Conservation (phyloP, 2,797 vertebrate species). For the Mus spretus region DNA sequence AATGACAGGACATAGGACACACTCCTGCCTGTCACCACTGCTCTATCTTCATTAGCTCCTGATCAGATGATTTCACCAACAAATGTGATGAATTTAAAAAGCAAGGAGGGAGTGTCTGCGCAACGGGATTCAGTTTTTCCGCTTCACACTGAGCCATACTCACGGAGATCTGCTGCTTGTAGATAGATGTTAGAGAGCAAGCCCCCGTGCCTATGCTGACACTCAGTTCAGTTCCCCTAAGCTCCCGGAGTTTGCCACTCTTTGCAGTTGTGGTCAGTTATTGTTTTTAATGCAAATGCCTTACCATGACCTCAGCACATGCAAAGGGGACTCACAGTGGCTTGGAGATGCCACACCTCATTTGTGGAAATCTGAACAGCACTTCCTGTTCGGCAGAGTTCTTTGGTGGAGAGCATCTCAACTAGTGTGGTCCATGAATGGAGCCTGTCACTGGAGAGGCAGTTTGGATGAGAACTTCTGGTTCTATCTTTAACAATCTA, state of each 20-base stretch:
- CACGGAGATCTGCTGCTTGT: background rate
- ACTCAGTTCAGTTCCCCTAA: constrained; percentile 11
- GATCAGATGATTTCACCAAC: background rate
- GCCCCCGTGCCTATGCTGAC: background rate
- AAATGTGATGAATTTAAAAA: background rate
- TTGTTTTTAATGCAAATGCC: constrained; percentile 47
- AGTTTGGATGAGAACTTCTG: background rate
- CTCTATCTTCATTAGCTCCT: background rate
- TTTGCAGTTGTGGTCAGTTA: background rate
- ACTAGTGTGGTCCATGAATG: background rate
- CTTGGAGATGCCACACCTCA: constrained; percentile 76
- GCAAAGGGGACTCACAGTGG: constrained; percentile 73
- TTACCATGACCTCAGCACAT: constrained; percentile 33
- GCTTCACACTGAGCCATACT: background rate
- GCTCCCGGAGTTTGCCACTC: background rate
- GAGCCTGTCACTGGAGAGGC: background rate
- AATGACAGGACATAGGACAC: background rate
- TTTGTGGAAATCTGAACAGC: constrained; percentile 59
- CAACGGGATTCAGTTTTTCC: background rate
- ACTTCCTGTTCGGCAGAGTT: background rate
- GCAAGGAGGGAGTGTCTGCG: background rate
- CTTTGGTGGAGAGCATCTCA: background rate
- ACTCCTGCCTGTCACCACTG: background rate
- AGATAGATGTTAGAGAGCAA: background rate
- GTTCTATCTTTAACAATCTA: background rate